Evolutionary conservation across 2,113 vertebrate species (phyloP), one percentile per base, ranked within the genome.

Genomic region (Cephalopterus ornatus): DNA sequence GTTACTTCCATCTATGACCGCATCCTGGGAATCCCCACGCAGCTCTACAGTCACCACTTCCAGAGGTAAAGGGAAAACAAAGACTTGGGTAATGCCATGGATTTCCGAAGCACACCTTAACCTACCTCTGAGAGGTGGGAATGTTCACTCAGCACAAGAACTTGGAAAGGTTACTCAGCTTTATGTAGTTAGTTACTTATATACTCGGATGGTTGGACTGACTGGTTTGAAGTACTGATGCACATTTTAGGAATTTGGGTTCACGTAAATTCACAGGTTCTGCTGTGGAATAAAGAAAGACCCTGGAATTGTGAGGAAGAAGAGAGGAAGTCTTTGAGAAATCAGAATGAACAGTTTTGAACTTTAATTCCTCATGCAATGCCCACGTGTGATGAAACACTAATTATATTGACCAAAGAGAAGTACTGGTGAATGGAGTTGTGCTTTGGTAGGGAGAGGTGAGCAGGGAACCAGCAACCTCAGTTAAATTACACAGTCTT

Each of bases 41-140:
- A 99, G 83, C 98, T 99, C 28, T 99, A 99, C 90, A 99, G 99
- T 30, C 99, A 99, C 78, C 99, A 99, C 92, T 99, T 99, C 96
- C 99, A 99, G 97, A 99, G 98, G 99, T 99, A 98, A 92, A 81
- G 93, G 56, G 80, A 23, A 55, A 93, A 21, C 77, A 12, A 35
- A 21, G 15, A 4, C 39, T 77, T 39, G 11, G 5, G 19, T 59
- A 17, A 2, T 8, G 62, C 59, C 37, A 0, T 5, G 70, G 37
- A 11, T 62, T 94, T 30, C 30, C 71, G 8, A 11, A 35, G 62
- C 14, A 11, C 8, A 2, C 0, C 2, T 65, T 42, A 5, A 23
- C 21, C 21, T n/a, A 0, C 8, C 44, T 20, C 17, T 41, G 41
- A 6, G 23, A 5, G 2, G 17, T 32, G 73, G 26, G 16, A 44